phyloP scores from a whole-genome alignment of 2,888 invertebrate genomes.

The Acrobasis repandana region DNA sequence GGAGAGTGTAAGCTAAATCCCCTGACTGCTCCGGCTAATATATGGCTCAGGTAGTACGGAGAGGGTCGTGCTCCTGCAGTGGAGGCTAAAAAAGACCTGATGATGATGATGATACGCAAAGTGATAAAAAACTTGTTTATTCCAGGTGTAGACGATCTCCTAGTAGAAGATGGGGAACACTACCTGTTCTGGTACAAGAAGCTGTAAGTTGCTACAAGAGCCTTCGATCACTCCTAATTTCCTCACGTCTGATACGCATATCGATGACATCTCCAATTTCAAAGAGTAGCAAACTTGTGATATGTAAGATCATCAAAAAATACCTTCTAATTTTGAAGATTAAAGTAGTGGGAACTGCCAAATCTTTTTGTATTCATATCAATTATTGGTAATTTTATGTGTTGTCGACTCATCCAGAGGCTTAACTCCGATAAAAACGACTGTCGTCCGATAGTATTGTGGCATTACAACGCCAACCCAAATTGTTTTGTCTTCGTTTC shows the following conservation, averaged over 20 bases:
- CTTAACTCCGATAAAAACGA: too few species aligned
- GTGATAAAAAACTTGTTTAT: conserved; percentile 43
- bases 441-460: too few species aligned
- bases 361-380: neutral
- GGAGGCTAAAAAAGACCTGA: too few species aligned
- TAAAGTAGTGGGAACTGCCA: neutral
- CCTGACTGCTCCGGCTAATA: too few species aligned
- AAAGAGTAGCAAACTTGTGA: neutral
- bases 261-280: neutral
- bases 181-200: conserved; percentile 97
- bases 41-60: too few species aligned
- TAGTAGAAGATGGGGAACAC: conserved; percentile 94
- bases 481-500: too few species aligned
- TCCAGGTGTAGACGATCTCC: conserved; percentile 92
- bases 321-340: neutral
- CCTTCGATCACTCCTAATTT: conserved; percentile 26
- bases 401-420: neutral
- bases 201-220: conserved; percentile 80
- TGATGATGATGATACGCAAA: too few species aligned
- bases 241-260: conserved; percentile 14
- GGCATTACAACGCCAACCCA: too few species aligned
- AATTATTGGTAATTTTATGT: neutral
- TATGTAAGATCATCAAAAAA: neutral
- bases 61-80: too few species aligned
- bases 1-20: too few species aligned